Evolutionary conservation across 2,113 vertebrate species (phyloP).

Genomic region (Vidua macroura): DNA sequence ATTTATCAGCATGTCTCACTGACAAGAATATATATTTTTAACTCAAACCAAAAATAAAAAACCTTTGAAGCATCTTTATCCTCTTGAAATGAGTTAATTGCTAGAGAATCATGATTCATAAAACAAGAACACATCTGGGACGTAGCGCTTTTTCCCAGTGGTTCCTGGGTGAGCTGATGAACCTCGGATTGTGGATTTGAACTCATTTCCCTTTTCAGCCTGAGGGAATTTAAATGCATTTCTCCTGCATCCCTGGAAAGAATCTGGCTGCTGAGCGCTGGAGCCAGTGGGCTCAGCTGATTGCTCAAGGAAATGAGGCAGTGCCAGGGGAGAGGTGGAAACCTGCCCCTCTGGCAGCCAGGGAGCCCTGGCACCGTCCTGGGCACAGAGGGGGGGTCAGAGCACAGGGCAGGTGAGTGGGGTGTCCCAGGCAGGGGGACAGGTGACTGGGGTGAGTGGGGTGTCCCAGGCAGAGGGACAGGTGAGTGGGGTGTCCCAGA

Average conservation of each 20-base stretch:
- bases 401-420: too few relatives aligned
- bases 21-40: not conserved
- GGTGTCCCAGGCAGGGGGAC: not conserved
- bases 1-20: not conserved
- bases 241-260: constrained; percentile 25
- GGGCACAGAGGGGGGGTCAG: not conserved
- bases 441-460: not conserved
- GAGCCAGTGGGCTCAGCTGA: not conserved
- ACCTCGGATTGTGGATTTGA: not conserved
- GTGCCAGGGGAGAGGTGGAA: not conserved
- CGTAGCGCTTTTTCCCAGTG: not conserved
- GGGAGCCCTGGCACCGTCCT: not conserved
- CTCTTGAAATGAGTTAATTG: constrained; percentile 27
- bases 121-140: constrained; percentile 19
- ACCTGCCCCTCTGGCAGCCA: not conserved
- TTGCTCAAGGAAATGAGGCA: not conserved
- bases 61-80: constrained; percentile 1
- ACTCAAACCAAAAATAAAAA: not conserved
- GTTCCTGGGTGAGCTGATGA: not conserved
- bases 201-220: constrained; percentile 16
- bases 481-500: too few relatives aligned
- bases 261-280: not conserved
- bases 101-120: constrained; percentile 2
- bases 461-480: too few relatives aligned
- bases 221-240: not conserved